Conservation (phyloP, 1,140 invertebrate genomes). For the Pogonomyrmex californicus region DNA sequence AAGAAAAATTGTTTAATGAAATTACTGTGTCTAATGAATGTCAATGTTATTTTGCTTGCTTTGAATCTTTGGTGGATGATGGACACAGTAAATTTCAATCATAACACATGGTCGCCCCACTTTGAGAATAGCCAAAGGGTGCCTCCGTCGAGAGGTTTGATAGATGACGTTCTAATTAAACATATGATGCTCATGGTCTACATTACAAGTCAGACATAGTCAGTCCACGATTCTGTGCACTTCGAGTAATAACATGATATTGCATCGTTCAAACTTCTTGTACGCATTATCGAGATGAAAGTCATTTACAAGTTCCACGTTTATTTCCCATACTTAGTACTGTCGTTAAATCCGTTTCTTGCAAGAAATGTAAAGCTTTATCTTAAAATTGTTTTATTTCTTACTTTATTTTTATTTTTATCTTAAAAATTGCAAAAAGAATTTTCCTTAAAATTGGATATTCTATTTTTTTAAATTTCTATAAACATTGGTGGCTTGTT, state of each 20-base stretch:
- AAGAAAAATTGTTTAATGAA: not conserved
- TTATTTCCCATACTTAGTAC: not conserved
- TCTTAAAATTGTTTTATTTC: not conserved
- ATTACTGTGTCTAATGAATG: not conserved
- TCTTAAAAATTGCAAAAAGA: not conserved
- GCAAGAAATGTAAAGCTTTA: constrained; percentile 5
- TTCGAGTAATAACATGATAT: constrained; percentile 63
- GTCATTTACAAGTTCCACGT: constrained; percentile 13
- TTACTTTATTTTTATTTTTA: not conserved
- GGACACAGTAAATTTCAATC: not conserved
- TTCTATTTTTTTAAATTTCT: not conserved
- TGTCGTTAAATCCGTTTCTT: not conserved
- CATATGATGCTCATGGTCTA: not conserved
- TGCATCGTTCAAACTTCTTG: constrained; percentile 56
- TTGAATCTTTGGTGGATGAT: constrained; percentile 1
- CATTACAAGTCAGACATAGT: constrained; percentile 18
- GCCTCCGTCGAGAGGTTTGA: constrained; percentile 1
- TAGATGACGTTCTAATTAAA: constrained; percentile 58
- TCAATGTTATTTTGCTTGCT: not conserved
- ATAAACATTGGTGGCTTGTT: not conserved
- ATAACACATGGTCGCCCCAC: not conserved
- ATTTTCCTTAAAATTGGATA: not conserved
- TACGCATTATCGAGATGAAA: constrained; percentile 72
- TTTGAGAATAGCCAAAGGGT: not conserved
- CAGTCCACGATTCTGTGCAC: not conserved